phyloP scores from a whole-genome alignment of 2,113 vertebrate genomes.

The Nanger granti region DNA sequence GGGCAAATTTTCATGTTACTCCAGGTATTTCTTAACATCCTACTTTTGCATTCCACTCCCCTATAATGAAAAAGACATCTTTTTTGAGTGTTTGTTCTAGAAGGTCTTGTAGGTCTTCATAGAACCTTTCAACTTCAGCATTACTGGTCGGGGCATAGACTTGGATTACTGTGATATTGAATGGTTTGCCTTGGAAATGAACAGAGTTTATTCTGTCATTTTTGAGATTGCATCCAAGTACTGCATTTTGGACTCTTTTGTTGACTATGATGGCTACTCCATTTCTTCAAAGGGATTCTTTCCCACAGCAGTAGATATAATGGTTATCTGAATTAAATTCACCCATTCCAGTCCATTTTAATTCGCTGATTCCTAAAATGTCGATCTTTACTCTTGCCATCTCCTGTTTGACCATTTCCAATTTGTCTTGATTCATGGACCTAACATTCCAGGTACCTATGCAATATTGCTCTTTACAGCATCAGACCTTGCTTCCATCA shows the following conservation, averaged over 20 bases:
- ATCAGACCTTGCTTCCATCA: neutral
- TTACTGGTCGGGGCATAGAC: neutral
- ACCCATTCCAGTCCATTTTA: neutral
- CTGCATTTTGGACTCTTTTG: neutral
- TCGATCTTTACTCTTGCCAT: neutral
- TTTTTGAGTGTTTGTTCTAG: no score
- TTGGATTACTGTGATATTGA: neutral
- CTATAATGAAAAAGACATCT: no score
- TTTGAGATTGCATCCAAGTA: neutral
- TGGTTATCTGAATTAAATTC: neutral
- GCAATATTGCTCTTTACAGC: neutral
- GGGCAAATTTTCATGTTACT: no score
- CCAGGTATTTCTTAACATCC: no score
- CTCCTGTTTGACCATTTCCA: neutral
- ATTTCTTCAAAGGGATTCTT: neutral
- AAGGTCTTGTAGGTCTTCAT: neutral
- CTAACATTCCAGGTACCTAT: neutral
- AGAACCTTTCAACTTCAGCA: neutral
- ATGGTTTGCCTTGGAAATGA: neutral
- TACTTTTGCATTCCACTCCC: no score
- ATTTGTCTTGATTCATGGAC: neutral
- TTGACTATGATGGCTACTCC: neutral
- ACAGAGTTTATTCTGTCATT: neutral
- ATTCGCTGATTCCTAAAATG: neutral
- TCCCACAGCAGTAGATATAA: neutral